phyloP scores from a whole-genome alignment of 2,113 vertebrate species.

The Hippocampus barbouri region DNA sequence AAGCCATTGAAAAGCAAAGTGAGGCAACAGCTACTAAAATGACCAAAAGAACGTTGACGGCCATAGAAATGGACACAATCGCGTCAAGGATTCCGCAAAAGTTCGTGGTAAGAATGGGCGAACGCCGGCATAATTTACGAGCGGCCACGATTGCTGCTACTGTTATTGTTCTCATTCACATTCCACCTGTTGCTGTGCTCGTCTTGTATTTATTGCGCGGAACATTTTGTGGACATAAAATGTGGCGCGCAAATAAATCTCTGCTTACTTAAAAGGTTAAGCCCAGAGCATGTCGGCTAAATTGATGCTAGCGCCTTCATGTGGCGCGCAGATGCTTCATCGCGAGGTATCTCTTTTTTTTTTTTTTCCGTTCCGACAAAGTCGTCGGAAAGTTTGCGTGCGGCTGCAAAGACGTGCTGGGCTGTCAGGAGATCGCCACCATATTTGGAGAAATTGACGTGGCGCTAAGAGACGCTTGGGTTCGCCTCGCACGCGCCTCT shows the following conservation, averaged over 20 bases:
- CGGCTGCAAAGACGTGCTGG: neutral
- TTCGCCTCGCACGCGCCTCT: neutral
- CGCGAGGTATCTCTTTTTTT: constrained; percentile 1
- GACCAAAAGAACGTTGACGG: too few species aligned
- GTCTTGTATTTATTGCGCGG: neutral
- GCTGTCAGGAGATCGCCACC: neutral
- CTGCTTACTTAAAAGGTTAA: neutral
- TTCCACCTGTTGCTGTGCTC: neutral
- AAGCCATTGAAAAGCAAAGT: too few species aligned
- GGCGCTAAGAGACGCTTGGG: neutral
- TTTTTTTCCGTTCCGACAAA: constrained; percentile 8
- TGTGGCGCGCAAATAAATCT: neutral
- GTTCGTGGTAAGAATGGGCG: neutral
- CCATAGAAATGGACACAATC: neutral
- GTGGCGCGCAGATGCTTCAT: constrained; percentile 29
- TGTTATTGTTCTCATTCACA: neutral
- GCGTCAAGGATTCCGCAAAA: neutral
- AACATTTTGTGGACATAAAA: neutral
- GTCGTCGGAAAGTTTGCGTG: neutral
- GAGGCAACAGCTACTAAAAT: too few species aligned
- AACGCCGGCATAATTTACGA: neutral
- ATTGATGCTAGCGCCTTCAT: constrained; percentile 31
- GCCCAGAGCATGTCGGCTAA: constrained; percentile 2
- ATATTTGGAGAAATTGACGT: neutral
- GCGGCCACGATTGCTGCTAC: neutral